Evolutionary conservation across 1,140 invertebrate genomes (phyloP).

Genomic region (Drosophila malerkotliana): DNA sequence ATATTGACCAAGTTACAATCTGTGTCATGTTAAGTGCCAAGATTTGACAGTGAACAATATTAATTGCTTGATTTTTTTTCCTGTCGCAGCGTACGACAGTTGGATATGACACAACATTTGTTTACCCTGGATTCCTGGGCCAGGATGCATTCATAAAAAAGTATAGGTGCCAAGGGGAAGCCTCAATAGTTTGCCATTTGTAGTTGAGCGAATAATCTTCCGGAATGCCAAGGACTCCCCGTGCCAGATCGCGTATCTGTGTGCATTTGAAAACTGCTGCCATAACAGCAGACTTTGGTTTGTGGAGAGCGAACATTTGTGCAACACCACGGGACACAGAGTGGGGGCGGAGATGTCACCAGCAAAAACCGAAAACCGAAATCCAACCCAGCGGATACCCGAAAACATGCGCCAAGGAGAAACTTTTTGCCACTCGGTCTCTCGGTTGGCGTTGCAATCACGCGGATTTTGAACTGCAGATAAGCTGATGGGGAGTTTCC

Average conservation of each 20-base stretch:
- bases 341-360: conserved; percentile 22
- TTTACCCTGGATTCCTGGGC: neutral
- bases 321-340: conserved; percentile 2
- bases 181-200: conserved; percentile 16
- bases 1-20: conserved; percentile 41
- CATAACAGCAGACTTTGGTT: conserved; percentile 25
- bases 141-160: neutral
- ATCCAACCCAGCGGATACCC: conserved; percentile 10
- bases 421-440: conserved; percentile 31
- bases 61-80: conserved; percentile 45
- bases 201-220: conserved; percentile 4
- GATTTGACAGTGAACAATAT: conserved; percentile 69
- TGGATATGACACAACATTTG: conserved; percentile 34
- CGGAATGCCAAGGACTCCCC: conserved; percentile 6
- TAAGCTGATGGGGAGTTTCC: conserved; percentile 26
- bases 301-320: conserved; percentile 19
- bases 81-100: conserved; percentile 29
- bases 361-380: conserved; percentile 27
- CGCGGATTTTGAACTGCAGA: conserved; percentile 51
- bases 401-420: conserved; percentile 3
- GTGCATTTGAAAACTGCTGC: conserved; percentile 28
- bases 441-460: conserved; percentile 34
- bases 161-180: neutral
- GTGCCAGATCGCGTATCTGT: conserved; percentile 15
- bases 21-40: conserved; percentile 65